These are phyloP conservation scores for Anhinga rufa DNA, from an alignment of 2,113 vertebrate genomes.

Conservation along the genomic window DNA sequence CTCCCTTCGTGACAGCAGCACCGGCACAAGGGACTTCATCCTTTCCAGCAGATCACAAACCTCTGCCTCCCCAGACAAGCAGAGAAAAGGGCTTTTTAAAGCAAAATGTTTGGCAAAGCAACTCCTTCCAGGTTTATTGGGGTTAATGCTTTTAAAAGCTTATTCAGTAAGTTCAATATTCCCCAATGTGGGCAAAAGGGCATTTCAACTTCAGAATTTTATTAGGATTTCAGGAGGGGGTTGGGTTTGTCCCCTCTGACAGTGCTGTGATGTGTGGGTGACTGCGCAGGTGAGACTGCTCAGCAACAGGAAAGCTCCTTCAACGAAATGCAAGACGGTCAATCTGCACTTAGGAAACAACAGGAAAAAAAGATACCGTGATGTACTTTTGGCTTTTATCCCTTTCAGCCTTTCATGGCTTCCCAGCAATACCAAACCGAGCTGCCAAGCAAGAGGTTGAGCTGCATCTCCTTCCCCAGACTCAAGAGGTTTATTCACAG, in stretches of 20 bases:
- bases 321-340: not conserved
- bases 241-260: not conserved
- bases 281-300: not conserved
- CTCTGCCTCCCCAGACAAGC: not conserved
- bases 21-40: not conserved
- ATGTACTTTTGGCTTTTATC: not conserved
- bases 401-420: not conserved
- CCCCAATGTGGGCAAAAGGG: not conserved
- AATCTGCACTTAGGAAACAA: not conserved
- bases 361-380: not conserved
- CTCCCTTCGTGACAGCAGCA: not conserved
- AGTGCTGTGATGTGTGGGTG: accelerated
- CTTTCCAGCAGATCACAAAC: not conserved
- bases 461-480: not conserved
- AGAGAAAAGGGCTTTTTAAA: not conserved
- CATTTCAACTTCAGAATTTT: not conserved
- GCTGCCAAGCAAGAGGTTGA: not conserved
- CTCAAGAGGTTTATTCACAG: not conserved
- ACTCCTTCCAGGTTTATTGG: not conserved
- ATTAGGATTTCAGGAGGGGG: not conserved
- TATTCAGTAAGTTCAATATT: not conserved
- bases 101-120: not conserved
- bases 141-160: not conserved
- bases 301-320: not conserved
- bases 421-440: not conserved